These are phyloP conservation scores for Mythimna impura DNA, from an alignment of 2,888 invertebrate genomes.

Conservation along the genomic window DNA sequence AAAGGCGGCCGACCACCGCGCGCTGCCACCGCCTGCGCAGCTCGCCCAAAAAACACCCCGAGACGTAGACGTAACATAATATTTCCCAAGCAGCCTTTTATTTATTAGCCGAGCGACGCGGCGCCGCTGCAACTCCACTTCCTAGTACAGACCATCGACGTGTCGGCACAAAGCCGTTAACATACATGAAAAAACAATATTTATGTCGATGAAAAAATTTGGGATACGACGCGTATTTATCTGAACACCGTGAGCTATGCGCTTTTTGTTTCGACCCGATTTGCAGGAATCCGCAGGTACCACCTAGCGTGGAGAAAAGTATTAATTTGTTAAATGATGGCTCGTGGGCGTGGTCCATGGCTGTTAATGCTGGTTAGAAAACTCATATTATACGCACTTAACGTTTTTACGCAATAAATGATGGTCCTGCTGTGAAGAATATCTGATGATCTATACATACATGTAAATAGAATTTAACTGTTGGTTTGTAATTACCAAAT, in stretches of 20 bases:
- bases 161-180: conserved; percentile 88
- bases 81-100: conserved; percentile 89
- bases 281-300: conserved; percentile 88
- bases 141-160: conserved; percentile 85
- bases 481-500: too few species aligned
- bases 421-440: conserved; percentile 22
- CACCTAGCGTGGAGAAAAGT: conserved; percentile 77
- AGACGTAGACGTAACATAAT: conserved; percentile 89
- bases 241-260: conserved; percentile 85
- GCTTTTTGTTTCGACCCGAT: conserved; percentile 85
- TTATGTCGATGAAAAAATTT: conserved; percentile 88
- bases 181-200: conserved; percentile 88
- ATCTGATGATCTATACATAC: conserved; percentile 1
- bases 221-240: conserved; percentile 86
- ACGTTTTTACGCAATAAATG: conserved; percentile 9
- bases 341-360: conserved; percentile 74
- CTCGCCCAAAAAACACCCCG: conserved; percentile 84
- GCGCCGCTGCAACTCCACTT: conserved; percentile 89
- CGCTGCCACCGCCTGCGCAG: conserved; percentile 77
- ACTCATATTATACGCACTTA: conserved; percentile 41
- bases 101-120: conserved; percentile 84
- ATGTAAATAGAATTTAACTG: too few species aligned
- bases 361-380: conserved; percentile 68
- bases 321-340: conserved; percentile 83
- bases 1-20: conserved; percentile 79